Conservation (phyloP, 2,888 invertebrate genomes). For the Neoaliturus tenellus region DNA sequence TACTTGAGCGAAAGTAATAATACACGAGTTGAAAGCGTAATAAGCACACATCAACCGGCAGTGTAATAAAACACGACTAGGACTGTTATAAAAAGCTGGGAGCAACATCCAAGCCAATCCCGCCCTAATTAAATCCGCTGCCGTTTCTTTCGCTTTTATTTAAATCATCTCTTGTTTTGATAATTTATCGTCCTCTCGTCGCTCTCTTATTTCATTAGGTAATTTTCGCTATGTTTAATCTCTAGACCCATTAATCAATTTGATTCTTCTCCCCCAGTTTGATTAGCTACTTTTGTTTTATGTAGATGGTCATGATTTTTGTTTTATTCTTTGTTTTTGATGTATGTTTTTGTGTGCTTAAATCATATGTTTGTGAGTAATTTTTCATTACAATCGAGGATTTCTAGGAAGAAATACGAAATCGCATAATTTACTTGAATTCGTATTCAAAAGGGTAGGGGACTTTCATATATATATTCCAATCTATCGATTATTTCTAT, state of each 20-base stretch:
- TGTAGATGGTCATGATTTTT: no score
- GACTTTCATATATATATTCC: no score
- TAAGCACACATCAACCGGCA: not conserved
- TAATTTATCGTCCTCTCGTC: constrained; percentile 4
- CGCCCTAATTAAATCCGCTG: not conserved
- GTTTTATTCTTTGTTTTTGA: no score
- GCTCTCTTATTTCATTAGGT: constrained; percentile 43
- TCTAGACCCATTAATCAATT: not conserved
- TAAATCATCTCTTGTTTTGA: constrained; percentile 16
- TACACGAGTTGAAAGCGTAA: not conserved
- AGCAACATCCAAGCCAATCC: not conserved
- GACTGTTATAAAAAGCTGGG: not conserved
- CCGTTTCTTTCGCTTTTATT: constrained; percentile 31
- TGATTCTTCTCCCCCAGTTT: not conserved
- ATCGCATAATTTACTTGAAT: no score
- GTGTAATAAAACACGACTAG: not conserved
- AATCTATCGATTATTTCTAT: no score
- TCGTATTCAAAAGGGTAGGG: no score
- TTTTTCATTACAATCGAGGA: no score
- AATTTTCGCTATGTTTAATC: constrained; percentile 28
- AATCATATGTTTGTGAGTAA: no score
- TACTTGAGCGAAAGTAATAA: no score
- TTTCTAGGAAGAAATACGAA: no score
- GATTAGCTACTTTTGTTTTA: no score
- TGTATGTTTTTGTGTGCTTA: no score